Evolutionary conservation across 2,888 invertebrate species (phyloP).

Genomic region (Athalia rosae): DNA sequence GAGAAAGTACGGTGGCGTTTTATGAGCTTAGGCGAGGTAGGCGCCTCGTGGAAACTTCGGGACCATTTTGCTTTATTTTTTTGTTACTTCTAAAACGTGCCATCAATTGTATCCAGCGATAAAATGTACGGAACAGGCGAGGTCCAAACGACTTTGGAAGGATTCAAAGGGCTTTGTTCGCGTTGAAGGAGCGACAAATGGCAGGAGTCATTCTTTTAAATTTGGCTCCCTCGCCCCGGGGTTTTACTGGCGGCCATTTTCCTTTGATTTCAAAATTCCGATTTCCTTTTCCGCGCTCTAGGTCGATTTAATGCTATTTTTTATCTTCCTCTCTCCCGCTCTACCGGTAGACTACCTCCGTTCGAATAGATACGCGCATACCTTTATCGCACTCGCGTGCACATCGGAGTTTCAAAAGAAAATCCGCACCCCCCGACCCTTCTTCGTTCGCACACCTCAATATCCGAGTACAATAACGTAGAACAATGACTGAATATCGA

Average conservation of each 20-base stretch:
- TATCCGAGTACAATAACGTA: neutral
- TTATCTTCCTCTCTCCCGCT: neutral
- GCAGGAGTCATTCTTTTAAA: slow-evolving; percentile 72
- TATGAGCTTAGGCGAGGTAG: slow-evolving; percentile 36
- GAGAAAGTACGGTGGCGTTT: slow-evolving; percentile 21
- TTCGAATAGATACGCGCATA: too few relatives aligned
- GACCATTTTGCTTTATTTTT: slow-evolving; percentile 40
- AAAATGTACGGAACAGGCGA: slow-evolving; percentile 34
- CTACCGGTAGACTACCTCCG: too few relatives aligned
- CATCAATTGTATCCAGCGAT: slow-evolving; percentile 39
- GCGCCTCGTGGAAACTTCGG: slow-evolving; percentile 23
- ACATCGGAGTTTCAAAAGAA: too few relatives aligned
- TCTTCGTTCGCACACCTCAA: too few relatives aligned
- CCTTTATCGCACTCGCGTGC: too few relatives aligned
- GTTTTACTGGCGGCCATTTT: slow-evolving; percentile 34
- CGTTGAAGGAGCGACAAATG: slow-evolving; percentile 57
- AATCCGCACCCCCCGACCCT: too few relatives aligned
- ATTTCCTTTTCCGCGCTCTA: neutral
- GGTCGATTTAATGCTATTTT: neutral
- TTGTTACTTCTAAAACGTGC: slow-evolving; percentile 36
- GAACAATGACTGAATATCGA: neutral
- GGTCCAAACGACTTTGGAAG: slow-evolving; percentile 61
- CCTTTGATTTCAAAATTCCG: slow-evolving; percentile 33
- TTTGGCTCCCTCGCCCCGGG: slow-evolving; percentile 61
- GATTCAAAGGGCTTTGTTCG: slow-evolving; percentile 69